Percentiles rank a stretch among this genome's conserved stretches.
phyloP scores from a whole-genome alignment of 2,113 vertebrate species.

The Benitochromis conjunctus region DNA sequence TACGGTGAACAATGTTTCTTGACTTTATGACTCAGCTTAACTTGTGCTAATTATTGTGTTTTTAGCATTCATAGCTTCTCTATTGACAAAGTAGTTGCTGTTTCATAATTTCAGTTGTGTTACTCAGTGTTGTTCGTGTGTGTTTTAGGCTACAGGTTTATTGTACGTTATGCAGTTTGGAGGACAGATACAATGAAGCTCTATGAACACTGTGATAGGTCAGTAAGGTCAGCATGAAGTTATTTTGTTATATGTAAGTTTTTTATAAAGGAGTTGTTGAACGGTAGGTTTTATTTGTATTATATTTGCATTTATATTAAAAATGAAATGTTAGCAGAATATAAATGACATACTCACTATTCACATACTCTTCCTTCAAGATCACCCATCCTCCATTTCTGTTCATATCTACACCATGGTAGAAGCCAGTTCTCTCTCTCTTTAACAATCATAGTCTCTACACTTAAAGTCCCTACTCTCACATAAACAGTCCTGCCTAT shows the following conservation, averaged over 20 bases:
- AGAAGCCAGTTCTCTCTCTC: background rate
- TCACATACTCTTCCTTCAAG: background rate
- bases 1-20: no score
- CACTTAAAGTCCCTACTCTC: background rate
- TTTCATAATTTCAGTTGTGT: background rate
- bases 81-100: background rate
- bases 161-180: background rate
- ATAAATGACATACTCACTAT: background rate
- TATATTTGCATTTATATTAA: background rate
- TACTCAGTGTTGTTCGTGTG: accelerated
- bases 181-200: background rate
- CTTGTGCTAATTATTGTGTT: no score
- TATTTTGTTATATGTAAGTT: background rate
- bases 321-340: background rate
- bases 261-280: background rate
- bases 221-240: background rate
- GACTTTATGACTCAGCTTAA: no score
- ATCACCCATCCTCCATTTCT: background rate
- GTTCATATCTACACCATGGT: background rate
- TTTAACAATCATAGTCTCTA: background rate
- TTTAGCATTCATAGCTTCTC: no score
- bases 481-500: background rate
- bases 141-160: background rate
- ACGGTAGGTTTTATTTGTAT: background rate
- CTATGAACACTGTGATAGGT: background rate